Evolutionary conservation across 2,888 invertebrate genomes (phyloP).

Genomic region (Lamellibrachia satsuma): DNA sequence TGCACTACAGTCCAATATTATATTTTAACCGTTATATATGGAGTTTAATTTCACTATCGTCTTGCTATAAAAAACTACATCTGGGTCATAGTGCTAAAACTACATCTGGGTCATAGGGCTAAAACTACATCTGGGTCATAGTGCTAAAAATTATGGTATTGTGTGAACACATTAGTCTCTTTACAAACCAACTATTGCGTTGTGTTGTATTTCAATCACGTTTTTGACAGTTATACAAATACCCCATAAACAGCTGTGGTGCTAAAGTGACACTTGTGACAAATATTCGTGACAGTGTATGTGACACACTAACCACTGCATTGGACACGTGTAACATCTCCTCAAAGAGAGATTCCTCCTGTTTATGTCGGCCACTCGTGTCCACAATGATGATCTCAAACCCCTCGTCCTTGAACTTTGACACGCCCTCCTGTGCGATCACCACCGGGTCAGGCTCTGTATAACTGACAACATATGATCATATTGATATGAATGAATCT

Average conservation of each 20-base stretch:
- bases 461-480: conserved; percentile 75
- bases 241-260: background rate
- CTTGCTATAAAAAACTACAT: no score
- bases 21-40: background rate
- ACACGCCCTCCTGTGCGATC: conserved; percentile 98
- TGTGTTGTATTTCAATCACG: background rate
- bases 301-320: conserved; percentile 77
- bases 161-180: background rate
- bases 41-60: background rate
- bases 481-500: background rate
- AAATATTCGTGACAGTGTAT: background rate
- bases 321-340: conserved; percentile 99
- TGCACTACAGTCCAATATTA: background rate
- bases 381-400: conserved; percentile 99
- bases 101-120: no score
- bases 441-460: conserved; percentile 99
- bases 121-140: no score
- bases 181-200: background rate
- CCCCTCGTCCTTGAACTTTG: conserved; percentile 98
- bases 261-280: background rate
- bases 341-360: conserved; percentile 98
- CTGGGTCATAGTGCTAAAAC: no score
- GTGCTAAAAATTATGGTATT: no score
- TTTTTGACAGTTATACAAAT: background rate
- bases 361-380: conserved; percentile 98